Evolutionary conservation across 2,797 vertebrate species (phyloP), one percentile per base, ranked within the genome.

Genomic region (Phrynocephalus guinanensis): DNA sequence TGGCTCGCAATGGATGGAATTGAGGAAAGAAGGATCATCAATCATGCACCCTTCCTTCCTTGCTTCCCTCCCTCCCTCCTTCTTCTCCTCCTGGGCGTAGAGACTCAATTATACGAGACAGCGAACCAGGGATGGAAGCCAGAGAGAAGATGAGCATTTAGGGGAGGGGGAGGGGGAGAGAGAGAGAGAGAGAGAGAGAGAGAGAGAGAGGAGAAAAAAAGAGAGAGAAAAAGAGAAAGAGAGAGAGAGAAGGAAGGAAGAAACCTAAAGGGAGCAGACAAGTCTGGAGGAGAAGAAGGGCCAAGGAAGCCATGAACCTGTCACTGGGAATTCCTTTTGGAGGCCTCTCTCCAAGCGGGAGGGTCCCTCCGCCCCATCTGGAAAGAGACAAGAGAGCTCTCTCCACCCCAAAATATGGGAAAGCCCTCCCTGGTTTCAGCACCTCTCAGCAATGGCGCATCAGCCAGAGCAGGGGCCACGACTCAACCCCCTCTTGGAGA

Each of bases 231-330:
- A 20, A 13, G 8, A 3, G 8, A 24, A 8, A 16, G 33, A 3
- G 52, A 8, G 52, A 28, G 22, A 3, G 2, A 24, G 20, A 2
- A 2, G 48, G 26, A 0, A 1, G 30, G 28, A 3, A 11, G 33
- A 30, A 50, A 28, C 30, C 6, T 22, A 48, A 73, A 66, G 48
- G 72, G 83, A 5, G 30, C 50, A 18, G 24, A n/a, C 20, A 33
- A 2, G 20, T 0, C 1, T 7, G 30, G 3, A 1, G 15, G 20
- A 1, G 2, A 3, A 8, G 0, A 13, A 68, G 13, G 30, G 30
- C 0, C 1, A 5, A 5, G 33, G 9, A 28, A 20, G 22, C 6
- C 8, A 0, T 1, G 52, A 9, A 24, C 3, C 48, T 52, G 30
- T 50, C 63, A 24, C 8, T 0, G 30, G 66, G 76, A 24, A 3